These are phyloP conservation scores for Reticulitermes speratus DNA, from an alignment of 1,140 invertebrate species.

Conservation along the genomic window DNA sequence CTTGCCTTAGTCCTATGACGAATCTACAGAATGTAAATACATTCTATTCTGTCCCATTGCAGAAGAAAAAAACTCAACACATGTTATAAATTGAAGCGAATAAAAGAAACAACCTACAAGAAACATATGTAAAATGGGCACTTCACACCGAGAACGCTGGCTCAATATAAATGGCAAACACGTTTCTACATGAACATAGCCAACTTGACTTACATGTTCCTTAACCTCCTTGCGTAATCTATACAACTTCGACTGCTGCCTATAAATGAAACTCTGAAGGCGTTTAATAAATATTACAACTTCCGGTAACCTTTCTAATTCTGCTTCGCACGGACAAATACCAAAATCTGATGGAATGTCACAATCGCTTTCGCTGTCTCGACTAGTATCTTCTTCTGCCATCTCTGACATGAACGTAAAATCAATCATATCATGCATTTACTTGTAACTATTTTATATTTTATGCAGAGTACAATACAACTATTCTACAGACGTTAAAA, in stretches of 20 bases:
- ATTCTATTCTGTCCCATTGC: no score
- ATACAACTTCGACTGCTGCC: neutral
- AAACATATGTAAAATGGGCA: neutral
- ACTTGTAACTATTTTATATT: neutral
- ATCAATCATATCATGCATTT: neutral
- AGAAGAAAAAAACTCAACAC: neutral
- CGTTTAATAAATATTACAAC: slow-evolving; percentile 13
- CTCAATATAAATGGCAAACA: neutral
- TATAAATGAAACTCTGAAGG: slow-evolving; percentile 13
- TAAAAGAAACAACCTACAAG: neutral
- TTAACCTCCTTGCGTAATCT: neutral
- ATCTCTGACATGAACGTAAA: neutral
- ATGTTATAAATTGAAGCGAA: neutral
- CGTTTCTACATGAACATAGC: neutral
- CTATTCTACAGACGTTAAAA: neutral
- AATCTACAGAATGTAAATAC: no score
- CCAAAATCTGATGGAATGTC: slow-evolving; percentile 13
- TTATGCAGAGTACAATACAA: neutral
- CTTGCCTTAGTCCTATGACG: no score
- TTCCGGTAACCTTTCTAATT: slow-evolving; percentile 17
- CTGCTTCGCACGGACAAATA: neutral
- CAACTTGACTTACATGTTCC: neutral
- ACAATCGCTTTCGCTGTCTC: neutral
- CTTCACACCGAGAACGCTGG: neutral
- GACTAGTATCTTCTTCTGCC: neutral